These are phyloP conservation scores for Syrista parreyssii DNA, from an alignment of 2,888 invertebrate genomes.

Conservation along the genomic window DNA sequence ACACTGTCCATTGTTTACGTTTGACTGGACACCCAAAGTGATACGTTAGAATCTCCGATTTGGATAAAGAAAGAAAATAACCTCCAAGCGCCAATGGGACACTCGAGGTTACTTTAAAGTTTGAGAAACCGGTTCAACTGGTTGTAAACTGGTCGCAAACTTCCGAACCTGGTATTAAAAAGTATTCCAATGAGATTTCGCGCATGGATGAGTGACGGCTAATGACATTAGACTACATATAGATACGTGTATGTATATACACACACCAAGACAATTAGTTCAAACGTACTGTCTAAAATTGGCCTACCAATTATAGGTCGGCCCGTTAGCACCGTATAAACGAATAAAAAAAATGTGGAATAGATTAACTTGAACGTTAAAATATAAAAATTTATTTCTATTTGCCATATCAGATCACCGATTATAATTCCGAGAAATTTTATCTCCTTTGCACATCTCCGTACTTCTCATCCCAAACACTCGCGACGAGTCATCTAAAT, in stretches of 20 bases:
- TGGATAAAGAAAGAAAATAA: neutral
- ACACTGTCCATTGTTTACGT: neutral
- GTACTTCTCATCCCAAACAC: neutral
- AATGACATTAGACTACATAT: neutral
- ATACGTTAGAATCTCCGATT: neutral
- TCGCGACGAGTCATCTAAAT: neutral
- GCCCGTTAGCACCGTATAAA: neutral
- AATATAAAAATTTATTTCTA: neutral
- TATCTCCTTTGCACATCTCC: neutral
- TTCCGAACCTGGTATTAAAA: conserved; percentile 3
- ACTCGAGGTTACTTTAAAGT: neutral
- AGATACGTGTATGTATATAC: neutral
- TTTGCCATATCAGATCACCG: neutral
- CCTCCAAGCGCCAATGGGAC: neutral
- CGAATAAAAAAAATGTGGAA: neutral
- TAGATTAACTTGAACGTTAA: too few species aligned
- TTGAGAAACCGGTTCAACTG: neutral
- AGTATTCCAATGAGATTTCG: neutral
- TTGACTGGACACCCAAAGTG: neutral
- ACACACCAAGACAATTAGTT: neutral
- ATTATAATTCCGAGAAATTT: neutral
- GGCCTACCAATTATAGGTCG: neutral
- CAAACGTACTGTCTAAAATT: neutral
- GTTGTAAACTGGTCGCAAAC: neutral
- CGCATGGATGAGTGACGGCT: neutral